Evolutionary conservation across 2,888 invertebrate species (phyloP).

Genomic region (Apamea monoglypha): DNA sequence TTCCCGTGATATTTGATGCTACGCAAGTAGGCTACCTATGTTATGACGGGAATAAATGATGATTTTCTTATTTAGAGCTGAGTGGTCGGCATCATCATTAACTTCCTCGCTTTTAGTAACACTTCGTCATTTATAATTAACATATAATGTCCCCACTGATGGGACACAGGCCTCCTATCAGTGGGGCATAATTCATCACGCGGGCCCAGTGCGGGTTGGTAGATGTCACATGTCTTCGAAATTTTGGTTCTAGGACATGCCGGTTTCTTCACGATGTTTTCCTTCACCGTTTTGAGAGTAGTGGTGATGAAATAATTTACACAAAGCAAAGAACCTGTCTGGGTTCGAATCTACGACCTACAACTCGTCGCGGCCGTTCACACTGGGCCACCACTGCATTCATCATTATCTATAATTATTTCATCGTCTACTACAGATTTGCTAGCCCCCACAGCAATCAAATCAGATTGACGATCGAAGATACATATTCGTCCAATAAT

Average conservation of each 20-base stretch:
- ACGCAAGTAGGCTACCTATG: neutral
- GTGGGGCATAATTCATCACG: neutral
- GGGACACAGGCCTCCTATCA: neutral
- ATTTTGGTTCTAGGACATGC: neutral
- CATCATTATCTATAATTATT: neutral
- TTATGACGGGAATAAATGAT: neutral
- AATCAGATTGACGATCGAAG: conserved; percentile 11
- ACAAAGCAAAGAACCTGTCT: neutral
- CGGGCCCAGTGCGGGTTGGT: neutral
- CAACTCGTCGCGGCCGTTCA: neutral
- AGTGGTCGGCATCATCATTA: neutral
- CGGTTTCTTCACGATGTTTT: neutral
- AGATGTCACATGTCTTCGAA: neutral
- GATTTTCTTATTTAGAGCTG: neutral
- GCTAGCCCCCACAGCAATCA: conserved; percentile 2
- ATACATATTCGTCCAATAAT: conserved; percentile 34
- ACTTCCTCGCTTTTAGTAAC: neutral
- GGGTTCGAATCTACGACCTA: neutral
- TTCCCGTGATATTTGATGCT: conserved; percentile 14
- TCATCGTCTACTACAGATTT: neutral
- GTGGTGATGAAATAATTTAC: neutral
- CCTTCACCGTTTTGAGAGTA: neutral
- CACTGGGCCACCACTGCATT: neutral
- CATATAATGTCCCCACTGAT: neutral
- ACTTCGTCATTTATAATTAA: neutral